Conservation (phyloP, 92 coral and sea anemone genomes). For the Epizoanthus stellaris region DNA sequence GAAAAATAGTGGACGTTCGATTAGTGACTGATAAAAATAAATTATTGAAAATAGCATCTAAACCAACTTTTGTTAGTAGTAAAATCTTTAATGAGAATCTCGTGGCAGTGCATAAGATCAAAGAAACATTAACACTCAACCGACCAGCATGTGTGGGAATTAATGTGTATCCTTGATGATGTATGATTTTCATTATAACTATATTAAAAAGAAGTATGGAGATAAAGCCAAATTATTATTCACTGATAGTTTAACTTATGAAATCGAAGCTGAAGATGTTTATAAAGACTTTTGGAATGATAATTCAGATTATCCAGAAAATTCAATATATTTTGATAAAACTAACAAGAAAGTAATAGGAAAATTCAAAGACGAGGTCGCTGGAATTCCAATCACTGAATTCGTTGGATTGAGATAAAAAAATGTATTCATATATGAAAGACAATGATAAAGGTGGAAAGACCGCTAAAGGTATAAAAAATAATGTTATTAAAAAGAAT, state of each 20-base stretch:
- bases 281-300: background rate
- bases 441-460: too few relatives aligned
- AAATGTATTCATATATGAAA: too few relatives aligned
- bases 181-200: background rate
- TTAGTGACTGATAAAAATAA: background rate
- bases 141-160: slow-evolving; percentile 23
- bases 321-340: too few relatives aligned
- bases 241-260: slow-evolving; percentile 20
- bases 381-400: too few relatives aligned
- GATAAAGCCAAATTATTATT: slow-evolving; percentile 25
- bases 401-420: too few relatives aligned
- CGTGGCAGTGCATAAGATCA: slow-evolving; percentile 5
- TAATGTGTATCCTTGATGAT: background rate
- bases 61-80: background rate
- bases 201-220: slow-evolving; percentile 4
- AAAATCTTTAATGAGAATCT: background rate
- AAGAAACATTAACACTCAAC: background rate
- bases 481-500: too few relatives aligned
- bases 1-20: background rate
- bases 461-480: too few relatives aligned
- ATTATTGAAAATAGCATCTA: background rate
- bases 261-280: background rate
- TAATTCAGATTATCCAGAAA: too few relatives aligned
- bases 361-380: too few relatives aligned
- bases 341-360: too few relatives aligned